Evolutionary conservation across 2,113 vertebrate species (phyloP), one percentile per base, ranked within the genome.

Genomic region (Scomber colias): DNA sequence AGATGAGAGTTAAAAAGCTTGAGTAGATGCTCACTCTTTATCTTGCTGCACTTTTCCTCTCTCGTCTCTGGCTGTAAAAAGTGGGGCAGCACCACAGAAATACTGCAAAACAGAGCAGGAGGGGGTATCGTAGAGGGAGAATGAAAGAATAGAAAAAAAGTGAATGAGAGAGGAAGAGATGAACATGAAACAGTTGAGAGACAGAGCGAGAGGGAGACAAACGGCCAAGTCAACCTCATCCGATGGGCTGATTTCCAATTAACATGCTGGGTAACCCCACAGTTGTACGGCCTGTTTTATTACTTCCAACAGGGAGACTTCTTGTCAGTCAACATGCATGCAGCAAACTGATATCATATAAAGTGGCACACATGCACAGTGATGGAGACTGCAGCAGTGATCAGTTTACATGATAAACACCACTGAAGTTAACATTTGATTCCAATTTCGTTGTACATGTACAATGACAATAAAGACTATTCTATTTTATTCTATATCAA

Each of bases 21-120:
- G 14, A 77, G 67, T 40, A n/a, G 14, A 60, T 11, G 17, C 14
- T 14, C 11, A 57, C 24, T 31, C 16, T 12, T 12, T 16, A 9
- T 59, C 16, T 0, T 63, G 44, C 53, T 56, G 49, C 2, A 19
- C 21, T 64, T 14, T 63, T 57, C n/a, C 14, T 45, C 35, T 55
- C 16, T 55, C 12, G 40, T 66, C 55, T 19, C 24, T 11, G 11
- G 56, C 56, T 53, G 19, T 54, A 27, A 71, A 87, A 88, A 77
- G 64, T 83, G 75, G 83, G 72, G 50, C 75, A 80, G 10, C 60
- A 48, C 55, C 48, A 64, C 46, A 55, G 48, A 53, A 83, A 71
- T 10, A 79, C 12, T 69, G 3, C 48, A 75, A 54, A 19, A 30
- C 35, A 54, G 14, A 65, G 59, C 56, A 24, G 75, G 69, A 46